Base-by-base conservation (phyloP, 2,888 invertebrate genomes). In the Acronicta leporina region DNA sequence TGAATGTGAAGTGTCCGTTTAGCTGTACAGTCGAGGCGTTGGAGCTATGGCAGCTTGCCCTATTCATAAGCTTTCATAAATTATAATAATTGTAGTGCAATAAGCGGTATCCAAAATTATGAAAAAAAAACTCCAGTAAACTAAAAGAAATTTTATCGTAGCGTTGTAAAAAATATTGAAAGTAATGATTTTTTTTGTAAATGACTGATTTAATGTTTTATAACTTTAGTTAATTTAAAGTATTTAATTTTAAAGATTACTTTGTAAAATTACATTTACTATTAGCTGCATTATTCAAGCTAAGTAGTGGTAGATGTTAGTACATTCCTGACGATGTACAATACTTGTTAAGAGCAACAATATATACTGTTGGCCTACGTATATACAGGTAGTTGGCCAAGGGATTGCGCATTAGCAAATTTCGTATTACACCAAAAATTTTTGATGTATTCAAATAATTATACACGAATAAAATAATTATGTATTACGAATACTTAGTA, bases 261-360 rank as follows among this genome's bases (percentile, higher is more conserved):
- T 81, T 70, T 84, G 82, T 83, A 87, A 81, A 83, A 84, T 84
- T 81, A 62, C 60, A 63, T 80, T 81, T 77, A 81, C 67, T 75
- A 71, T 81, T 71, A 73, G 78, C 68, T 72, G 73, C 71, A 68
- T 81, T 82, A 81, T 80, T 84, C 47, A 62, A 82, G 86, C 83
- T 87, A 85, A 84, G 83, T 91, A 91, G 90, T 71, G 52, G 75
- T 88, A 89, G 88, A 82, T 81, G 82, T 83, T 88, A 89, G 93
- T 94, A 93, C 94, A 93, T 93, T 93, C 93, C 93, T 87, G 85
- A 87, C 43, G 70, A 92, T 92, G 93, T 93, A 93, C 93, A 87
- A 90, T 90, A 87, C 80, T 80, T 79, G 74, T 81, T 83, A 81
- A 80, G 78, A 82, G 81, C 82, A 84, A 80, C 83, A 85, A 75